These are phyloP conservation scores for Anas platyrhynchos DNA, from an alignment of 2,113 vertebrate species.

Conservation along the genomic window DNA sequence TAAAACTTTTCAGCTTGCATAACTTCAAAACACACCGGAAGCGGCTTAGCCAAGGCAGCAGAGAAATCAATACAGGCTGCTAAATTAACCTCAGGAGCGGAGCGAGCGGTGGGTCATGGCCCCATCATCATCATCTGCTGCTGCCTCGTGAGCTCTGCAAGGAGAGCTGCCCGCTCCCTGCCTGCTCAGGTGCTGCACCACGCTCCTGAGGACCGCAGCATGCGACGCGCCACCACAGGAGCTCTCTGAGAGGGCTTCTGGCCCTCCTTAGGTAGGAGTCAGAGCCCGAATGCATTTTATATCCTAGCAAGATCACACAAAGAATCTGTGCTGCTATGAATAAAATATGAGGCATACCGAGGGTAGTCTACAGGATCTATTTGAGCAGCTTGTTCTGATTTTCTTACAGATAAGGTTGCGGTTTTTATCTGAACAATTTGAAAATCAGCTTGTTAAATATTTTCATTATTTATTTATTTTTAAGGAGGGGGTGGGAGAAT, in stretches of 20 bases:
- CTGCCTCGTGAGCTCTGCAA: background rate
- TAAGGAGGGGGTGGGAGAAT: background rate
- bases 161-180: background rate
- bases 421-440: background rate
- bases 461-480: background rate
- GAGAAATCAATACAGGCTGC: background rate
- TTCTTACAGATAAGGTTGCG: background rate
- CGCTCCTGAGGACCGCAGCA: accelerated
- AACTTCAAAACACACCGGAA: background rate
- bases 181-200: background rate
- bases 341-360: background rate
- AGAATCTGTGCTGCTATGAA: background rate
- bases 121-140: background rate
- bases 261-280: background rate
- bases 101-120: background rate
- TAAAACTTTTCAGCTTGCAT: background rate
- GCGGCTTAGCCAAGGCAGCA: background rate
- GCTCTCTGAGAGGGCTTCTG: background rate
- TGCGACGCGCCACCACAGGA: background rate
- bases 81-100: background rate
- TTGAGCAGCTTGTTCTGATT: background rate
- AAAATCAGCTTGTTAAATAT: background rate
- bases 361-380: background rate
- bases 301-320: background rate
- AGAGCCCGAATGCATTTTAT: background rate